phyloP scores from a whole-genome alignment of 2,888 invertebrate genomes.

The Epiblema foenella region DNA sequence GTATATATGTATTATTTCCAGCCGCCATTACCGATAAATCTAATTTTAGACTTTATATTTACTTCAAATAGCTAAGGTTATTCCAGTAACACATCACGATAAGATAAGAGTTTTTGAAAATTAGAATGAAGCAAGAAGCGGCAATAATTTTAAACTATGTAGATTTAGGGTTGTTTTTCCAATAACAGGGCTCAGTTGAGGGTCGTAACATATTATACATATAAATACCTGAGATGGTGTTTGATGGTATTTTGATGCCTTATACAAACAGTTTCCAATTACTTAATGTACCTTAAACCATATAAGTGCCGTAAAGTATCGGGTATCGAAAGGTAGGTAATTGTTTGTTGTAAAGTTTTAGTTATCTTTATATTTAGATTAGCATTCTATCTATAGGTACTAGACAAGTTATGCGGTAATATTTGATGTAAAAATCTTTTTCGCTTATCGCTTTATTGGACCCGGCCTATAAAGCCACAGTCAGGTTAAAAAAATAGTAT shows the following conservation, averaged over 20 bases:
- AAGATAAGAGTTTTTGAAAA: background rate
- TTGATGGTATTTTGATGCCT: slow-evolving; percentile 1
- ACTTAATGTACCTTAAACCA: slow-evolving; percentile 10
- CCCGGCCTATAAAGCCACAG: too few relatives aligned
- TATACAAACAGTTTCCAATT: slow-evolving; percentile 1
- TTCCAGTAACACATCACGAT: background rate
- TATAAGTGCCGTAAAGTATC: slow-evolving; percentile 11
- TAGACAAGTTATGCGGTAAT: background rate
- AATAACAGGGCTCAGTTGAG: background rate
- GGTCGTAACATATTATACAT: too few relatives aligned
- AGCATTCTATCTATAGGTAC: background rate
- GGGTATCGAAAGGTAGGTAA: background rate
- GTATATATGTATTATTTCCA: too few relatives aligned
- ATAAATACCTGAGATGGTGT: background rate
- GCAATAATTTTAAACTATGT: background rate
- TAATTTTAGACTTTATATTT: background rate
- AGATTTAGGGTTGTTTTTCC: background rate
- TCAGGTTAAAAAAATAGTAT: too few relatives aligned
- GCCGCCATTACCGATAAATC: too few relatives aligned
- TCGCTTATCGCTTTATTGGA: too few relatives aligned
- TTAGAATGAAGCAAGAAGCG: background rate
- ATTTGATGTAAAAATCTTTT: background rate
- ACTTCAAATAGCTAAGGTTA: background rate
- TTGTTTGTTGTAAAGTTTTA: background rate
- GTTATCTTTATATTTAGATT: slow-evolving; percentile 15